These are phyloP conservation scores for Pseudomyrmex flavicornis DNA, from an alignment of 1,140 invertebrate species.

Conservation along the genomic window DNA sequence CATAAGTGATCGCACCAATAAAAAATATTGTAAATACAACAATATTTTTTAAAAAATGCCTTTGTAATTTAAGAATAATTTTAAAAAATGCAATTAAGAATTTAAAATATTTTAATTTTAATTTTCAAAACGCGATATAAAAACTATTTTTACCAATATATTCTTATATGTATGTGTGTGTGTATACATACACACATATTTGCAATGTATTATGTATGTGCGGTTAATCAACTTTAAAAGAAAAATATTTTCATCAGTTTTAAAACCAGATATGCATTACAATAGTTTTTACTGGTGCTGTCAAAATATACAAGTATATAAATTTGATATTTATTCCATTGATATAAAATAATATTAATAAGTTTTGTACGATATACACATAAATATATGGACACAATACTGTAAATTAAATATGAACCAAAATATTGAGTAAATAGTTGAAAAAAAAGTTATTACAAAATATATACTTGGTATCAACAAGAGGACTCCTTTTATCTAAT, in stretches of 20 bases:
- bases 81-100: too few species aligned
- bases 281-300: constrained; percentile 40
- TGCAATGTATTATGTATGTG: not conserved
- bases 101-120: too few species aligned
- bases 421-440: too few species aligned
- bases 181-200: too few species aligned
- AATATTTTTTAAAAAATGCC: not conserved
- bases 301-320: constrained; percentile 46
- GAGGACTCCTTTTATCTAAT: constrained; percentile 26
- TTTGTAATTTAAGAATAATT: not conserved
- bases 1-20: not conserved
- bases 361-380: constrained; percentile 1
- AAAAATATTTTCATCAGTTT: not conserved
- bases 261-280: not conserved
- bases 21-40: constrained; percentile 16
- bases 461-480: constrained; percentile 63
- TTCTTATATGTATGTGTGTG: too few species aligned
- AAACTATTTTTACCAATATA: too few species aligned
- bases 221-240: not conserved
- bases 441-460: too few species aligned
- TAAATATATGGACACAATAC: constrained; percentile 21
- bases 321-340: not conserved
- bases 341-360: not conserved
- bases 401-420: constrained; percentile 42
- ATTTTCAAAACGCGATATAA: too few species aligned